Base-by-base conservation (phyloP, 2,797 vertebrate species). In the Clamator glandarius region DNA sequence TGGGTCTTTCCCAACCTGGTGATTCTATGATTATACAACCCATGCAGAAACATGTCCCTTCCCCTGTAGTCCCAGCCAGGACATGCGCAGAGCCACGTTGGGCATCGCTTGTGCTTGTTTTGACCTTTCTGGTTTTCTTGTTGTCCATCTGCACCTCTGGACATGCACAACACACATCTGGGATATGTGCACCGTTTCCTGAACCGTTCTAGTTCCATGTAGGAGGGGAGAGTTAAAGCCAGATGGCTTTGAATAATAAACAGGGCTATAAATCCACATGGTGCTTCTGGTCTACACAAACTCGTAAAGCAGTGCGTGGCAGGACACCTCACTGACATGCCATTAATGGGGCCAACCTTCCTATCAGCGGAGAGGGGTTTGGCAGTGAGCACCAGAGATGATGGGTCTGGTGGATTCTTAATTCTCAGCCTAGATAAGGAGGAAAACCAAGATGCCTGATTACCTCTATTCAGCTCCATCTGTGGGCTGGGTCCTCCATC, bases 361-460 rank as follows among this genome's bases (percentile, higher is more conserved):
- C 55, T 41, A 5, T 3, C 8, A 42, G 24, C 48, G 2, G 0
- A 39, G 58, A 0, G 0, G 2, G 12, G 15, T 36, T 15, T 57
- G 39, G 64, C 31, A 41, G 7, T 0, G 5, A 62, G 46, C 2
- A 0, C 29, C 0, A 0, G 70, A 18, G n/a, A 7, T n/a, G n/a
- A 7, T n/a, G 31, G 46, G 33, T 20, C 24, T 12, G 16, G 28
- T 4, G 20, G 57, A 42, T 8, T 80, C 5, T 50, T 61, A 68
- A 50, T 62, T 78, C 29, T 68, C 55, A 84, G 17, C 24, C 54
- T 51, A 58, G 24, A 18, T 18, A 29, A 4, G 69, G 54, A 50
- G 26, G 50, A 25, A 35, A 81, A 11, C 9, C 12, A 26, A 26
- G 66, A 2, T 55, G 25, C 25, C 3, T 20, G 8, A 4, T 28